Base-by-base conservation (phyloP, 2,113 vertebrate genomes). In the Climacteris rufus region DNA sequence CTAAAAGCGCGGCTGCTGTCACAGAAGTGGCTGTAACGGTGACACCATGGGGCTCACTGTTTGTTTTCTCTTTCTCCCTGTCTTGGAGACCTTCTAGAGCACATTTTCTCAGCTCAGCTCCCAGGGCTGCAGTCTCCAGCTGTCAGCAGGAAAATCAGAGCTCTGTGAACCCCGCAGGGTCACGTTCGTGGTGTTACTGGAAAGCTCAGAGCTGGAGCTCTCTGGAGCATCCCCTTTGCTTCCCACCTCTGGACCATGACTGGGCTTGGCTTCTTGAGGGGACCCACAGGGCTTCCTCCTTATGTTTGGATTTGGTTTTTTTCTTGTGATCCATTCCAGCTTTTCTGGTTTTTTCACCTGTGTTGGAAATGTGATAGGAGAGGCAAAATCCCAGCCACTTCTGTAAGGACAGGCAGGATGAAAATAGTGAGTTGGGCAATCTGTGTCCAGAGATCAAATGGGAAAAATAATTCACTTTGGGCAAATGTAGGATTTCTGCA, bases 131-230 rank as follows among this genome's bases (percentile, higher is more conserved):
- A 68, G 87, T 75, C 82, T 94, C 71, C 88, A 88, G 40, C 90
- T 92, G 90, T 77, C 92, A 90, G 93, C 88, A 81, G 82, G 76
- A 80, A 85, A 80, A 89, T 37, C 11, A 83, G 93, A 94, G 79
- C 75, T 90, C 54, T 70, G 71, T 11, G 78, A 77, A 20, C 56
- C 82, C 79, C 2, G 8, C 76, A 52, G 92, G 85, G 70, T 80
- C 83, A 49, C 33, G 79, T 78, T 94, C 47, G 17, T 1, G 30
- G 6, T 80, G 66, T 60, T 60, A 40, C 24, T 93, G 64, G 42
- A n/a, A 20, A 54, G 42, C 75, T 76, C 84, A 89, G 54, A 85
- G 72, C 71, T 19, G 68, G 45, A 90, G 56, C 24, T 4, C 71
- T 86, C 54, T 25, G 45, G 78, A 90, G 77, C 68, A 33, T 64